phyloP scores from a whole-genome alignment of 2,797 vertebrate genomes.

The Chromobotia macracanthus region DNA sequence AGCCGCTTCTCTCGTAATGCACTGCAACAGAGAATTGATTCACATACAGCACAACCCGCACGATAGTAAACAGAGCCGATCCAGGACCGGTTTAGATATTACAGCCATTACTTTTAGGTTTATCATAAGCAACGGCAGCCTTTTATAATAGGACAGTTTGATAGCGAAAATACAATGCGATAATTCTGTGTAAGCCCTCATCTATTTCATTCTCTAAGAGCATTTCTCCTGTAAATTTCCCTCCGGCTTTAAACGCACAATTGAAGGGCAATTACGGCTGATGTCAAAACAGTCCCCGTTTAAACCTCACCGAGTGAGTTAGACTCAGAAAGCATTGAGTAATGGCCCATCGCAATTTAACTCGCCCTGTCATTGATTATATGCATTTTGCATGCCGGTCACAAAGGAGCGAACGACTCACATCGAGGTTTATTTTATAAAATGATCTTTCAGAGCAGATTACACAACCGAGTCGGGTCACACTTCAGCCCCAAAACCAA shows the following conservation, averaged over 20 bases:
- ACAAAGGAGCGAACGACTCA: not conserved
- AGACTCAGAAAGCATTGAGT: not conserved
- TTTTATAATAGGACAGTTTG: not conserved
- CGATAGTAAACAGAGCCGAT: conserved; percentile 15
- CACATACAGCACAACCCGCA: not conserved
- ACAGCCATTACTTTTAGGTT: not conserved
- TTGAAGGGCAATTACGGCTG: not conserved
- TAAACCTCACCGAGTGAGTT: not conserved
- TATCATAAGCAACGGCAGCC: not conserved
- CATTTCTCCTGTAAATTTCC: not conserved
- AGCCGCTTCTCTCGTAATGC: not conserved
- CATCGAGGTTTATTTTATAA: not conserved
- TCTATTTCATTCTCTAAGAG: not conserved
- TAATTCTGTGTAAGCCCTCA: not conserved
- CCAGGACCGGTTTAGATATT: not conserved
- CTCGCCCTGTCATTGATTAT: not conserved
- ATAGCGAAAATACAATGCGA: not conserved
- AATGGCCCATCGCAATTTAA: not conserved
- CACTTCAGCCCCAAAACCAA: not conserved
- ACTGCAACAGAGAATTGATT: conserved; percentile 27
- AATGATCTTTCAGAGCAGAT: not conserved
- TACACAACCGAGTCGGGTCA: not conserved
- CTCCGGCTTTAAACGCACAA: conserved; percentile 8
- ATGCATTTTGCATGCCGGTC: not conserved
- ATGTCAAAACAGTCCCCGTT: not conserved